A percentile compares a stretch with the other conserved stretches of the same genome.
These are phyloP conservation scores for Stegodyphus dumicola DNA, from an alignment of 1,140 invertebrate genomes.

Conservation along the genomic window DNA sequence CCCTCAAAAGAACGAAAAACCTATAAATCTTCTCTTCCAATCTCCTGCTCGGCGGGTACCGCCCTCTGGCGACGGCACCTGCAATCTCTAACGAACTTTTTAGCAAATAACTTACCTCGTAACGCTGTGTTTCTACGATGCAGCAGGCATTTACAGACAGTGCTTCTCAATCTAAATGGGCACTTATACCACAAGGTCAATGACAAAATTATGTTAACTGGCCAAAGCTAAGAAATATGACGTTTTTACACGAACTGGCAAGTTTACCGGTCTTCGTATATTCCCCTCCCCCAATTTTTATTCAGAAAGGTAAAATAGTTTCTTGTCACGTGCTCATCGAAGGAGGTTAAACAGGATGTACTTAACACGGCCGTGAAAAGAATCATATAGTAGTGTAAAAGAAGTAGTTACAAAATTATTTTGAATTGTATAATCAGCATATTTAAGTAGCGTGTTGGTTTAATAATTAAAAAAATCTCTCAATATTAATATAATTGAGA, in stretches of 20 bases:
- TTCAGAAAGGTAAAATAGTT: slow-evolving; percentile 11
- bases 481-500: no score
- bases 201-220: slow-evolving; percentile 46
- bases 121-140: slow-evolving; percentile 18
- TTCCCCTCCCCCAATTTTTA: background rate
- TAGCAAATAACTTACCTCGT: slow-evolving; percentile 31
- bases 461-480: no score
- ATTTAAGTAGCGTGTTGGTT: no score
- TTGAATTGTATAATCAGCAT: no score
- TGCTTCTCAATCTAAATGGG: slow-evolving; percentile 28
- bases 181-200: slow-evolving; percentile 26
- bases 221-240: slow-evolving; percentile 14
- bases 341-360: slow-evolving; percentile 22
- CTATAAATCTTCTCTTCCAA: slow-evolving; percentile 3
- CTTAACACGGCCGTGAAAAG: background rate
- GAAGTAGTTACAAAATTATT: no score
- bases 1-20: background rate
- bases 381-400: background rate
- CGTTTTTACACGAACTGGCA: slow-evolving; percentile 16
- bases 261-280: background rate
- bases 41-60: background rate
- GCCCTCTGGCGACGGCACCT: slow-evolving; percentile 22
- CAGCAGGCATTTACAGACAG: slow-evolving; percentile 15
- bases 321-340: background rate
- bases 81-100: slow-evolving; percentile 28